Evolutionary conservation across 2,888 invertebrate species (phyloP), one percentile per base, ranked within the genome.

Genomic region (Drosophila melanocephala): DNA sequence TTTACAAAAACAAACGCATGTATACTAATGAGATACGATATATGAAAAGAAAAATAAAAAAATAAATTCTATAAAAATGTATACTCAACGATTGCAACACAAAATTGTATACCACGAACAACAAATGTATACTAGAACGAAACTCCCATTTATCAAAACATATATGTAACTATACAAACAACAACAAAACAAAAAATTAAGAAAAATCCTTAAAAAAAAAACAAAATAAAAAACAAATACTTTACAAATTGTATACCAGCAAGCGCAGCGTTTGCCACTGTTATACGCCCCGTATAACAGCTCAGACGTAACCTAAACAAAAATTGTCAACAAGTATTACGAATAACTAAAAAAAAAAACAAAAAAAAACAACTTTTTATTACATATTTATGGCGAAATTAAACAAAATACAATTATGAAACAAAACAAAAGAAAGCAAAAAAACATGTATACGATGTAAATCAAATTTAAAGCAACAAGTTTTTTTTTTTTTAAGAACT

Each of bases 371-470:
- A 55, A 50, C 39, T 64, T 81, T 81, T 75, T 77, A 80, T 73
- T 73, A 75, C 59, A 68, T 82, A 78, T 81, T 82, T 75, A 82
- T 78, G 74, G 64, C 82, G 57, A 81, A 78, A 35, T 50, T 42
- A 47, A 64, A 56, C 57, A 39, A 62, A 63, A 56, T 63, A 66
- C 59, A 55, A 57, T 52, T 56, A 58, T 59, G 33, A 63, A 70
- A 52, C 67, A 39, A 52, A 62, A 56, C 47, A 42, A 67, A 37
- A 51, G 47, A 64, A 44, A 37, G 19, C 37, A 37, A 35, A 56
- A 69, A 75, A 84, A 58, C 67, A 84, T 84, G 83, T 83, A 83
- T 83, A 83, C 83, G 83, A 83, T 83, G 83, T 84, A 83, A 83
- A 83, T 83, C 82, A 70, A 83, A 83, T 84, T 83, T 83, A 79